phyloP scores from a whole-genome alignment of 2,797 vertebrate species.

The Limosa lapponica region DNA sequence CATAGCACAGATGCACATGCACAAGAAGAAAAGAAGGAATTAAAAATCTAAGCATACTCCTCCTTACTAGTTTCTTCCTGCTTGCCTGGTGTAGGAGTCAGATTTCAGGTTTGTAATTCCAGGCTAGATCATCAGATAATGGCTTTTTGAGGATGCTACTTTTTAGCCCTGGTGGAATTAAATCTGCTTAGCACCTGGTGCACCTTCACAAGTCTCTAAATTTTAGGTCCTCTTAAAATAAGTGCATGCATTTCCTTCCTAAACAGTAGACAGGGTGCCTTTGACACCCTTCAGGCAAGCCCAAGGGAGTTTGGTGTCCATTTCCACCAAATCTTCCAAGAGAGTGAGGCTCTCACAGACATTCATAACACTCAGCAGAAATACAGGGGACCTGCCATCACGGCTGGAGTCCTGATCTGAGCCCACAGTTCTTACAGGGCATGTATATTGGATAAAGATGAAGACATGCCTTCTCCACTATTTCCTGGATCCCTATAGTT shows the following conservation, averaged over 20 bases:
- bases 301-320: not conserved
- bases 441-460: not conserved
- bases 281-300: not conserved
- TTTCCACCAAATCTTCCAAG: not conserved
- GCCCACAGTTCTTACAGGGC: not conserved
- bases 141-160: not conserved
- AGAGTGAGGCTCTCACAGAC: fast-evolving
- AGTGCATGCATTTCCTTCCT: not conserved
- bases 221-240: not conserved
- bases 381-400: not conserved
- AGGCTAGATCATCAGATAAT: not conserved
- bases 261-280: not conserved
- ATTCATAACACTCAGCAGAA: not conserved
- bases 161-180: not conserved
- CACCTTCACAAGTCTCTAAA: not conserved
- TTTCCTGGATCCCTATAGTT: not conserved
- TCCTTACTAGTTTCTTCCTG: not conserved
- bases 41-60: not conserved
- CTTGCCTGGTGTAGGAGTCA: not conserved
- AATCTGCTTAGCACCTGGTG: not conserved
- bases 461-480: not conserved
- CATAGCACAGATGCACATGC: not conserved
- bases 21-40: not conserved
- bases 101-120: not conserved
- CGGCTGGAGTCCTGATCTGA: not conserved